Base-by-base conservation (phyloP, 2,888 invertebrate species). In the Ophion ellenae region DNA sequence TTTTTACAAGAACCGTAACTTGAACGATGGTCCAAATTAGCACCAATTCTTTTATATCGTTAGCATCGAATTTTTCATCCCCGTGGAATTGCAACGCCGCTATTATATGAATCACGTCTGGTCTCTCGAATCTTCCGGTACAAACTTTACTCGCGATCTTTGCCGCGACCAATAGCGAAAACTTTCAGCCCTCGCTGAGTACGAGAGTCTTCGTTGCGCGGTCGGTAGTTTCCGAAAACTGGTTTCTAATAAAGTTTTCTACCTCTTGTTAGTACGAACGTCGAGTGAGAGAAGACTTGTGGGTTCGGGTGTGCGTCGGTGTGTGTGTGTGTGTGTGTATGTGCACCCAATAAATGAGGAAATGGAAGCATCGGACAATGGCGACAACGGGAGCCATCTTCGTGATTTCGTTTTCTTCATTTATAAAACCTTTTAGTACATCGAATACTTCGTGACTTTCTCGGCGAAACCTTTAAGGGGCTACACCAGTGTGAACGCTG, bases 201-300 rank as follows among this genome's bases (percentile, higher is more conserved):
- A 78, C 53, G 40, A 73, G 61, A 45, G 63, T 78, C 59, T 59
- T 14, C 59, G 36, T 59, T 17, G 57, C 20, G 45, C 76, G 74
- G 69, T 45, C 67, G 73, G 24, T 45, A 81, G 77, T 83, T 81
- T n/a, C 45, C 67, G 73, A 75, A 83, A 86, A 86, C 85, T 80
- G 85, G 80, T 86, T 83, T 83, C 86, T 86, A 86, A 83, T 86
- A 86, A 83, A 86, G 77, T 86, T 86, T 86, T 83, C 83, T 70
- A 78, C 69, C 81, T 74, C 83, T 86, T 83, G 86, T 86, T 86
- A 86, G 78, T 61, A 45, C 81, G 36, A 70, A 73, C 64, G 81
- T 78, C 78, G 81, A 83, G 81, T 64, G 53, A 17, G 80, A 80
- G 40, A 59, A 78, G 69, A 40, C 59, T 59, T 61, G 59, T 45